These are phyloP conservation scores for Lethocerus indicus DNA, from an alignment of 1,140 invertebrate genomes.

Conservation along the genomic window DNA sequence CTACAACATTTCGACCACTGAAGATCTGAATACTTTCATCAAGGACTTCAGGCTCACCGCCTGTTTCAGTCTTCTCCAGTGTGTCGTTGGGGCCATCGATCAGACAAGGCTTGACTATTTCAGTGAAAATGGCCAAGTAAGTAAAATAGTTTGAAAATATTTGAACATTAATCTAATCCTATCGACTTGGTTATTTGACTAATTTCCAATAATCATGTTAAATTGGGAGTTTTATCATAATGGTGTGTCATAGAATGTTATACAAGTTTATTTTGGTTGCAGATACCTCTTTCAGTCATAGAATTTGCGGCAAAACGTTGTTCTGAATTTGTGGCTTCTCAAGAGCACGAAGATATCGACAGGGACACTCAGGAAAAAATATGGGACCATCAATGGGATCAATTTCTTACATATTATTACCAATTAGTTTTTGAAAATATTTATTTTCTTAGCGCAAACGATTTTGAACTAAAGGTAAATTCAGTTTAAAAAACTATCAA, in stretches of 20 bases:
- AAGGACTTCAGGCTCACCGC: slow-evolving; percentile 80
- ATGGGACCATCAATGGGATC: slow-evolving; percentile 71
- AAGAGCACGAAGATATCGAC: slow-evolving; percentile 74
- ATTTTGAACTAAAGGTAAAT: slow-evolving; percentile 13
- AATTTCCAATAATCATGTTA: too few relatives aligned
- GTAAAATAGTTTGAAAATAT: not conserved
- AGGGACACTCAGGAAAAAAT: slow-evolving; percentile 39
- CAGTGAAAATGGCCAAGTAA: slow-evolving; percentile 9
- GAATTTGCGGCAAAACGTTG: slow-evolving; percentile 63
- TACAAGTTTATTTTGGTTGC: too few relatives aligned
- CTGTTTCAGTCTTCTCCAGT: slow-evolving; percentile 65
- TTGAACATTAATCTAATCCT: too few relatives aligned
- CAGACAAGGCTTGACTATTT: slow-evolving; percentile 24
- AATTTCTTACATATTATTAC: slow-evolving; percentile 61
- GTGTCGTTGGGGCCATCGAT: slow-evolving; percentile 40
- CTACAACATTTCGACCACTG: slow-evolving; percentile 67
- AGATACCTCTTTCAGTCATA: slow-evolving; percentile 42
- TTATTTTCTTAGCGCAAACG: slow-evolving; percentile 26
- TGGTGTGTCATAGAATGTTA: too few relatives aligned
- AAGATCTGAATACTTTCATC: slow-evolving; percentile 72
- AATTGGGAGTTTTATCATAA: too few relatives aligned
- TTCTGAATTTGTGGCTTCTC: slow-evolving; percentile 52
- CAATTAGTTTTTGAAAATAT: slow-evolving; percentile 43
- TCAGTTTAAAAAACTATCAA: too few relatives aligned
- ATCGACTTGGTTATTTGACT: too few relatives aligned